phyloP scores from a whole-genome alignment of 2,113 vertebrate species.

The Sturnus vulgaris region DNA sequence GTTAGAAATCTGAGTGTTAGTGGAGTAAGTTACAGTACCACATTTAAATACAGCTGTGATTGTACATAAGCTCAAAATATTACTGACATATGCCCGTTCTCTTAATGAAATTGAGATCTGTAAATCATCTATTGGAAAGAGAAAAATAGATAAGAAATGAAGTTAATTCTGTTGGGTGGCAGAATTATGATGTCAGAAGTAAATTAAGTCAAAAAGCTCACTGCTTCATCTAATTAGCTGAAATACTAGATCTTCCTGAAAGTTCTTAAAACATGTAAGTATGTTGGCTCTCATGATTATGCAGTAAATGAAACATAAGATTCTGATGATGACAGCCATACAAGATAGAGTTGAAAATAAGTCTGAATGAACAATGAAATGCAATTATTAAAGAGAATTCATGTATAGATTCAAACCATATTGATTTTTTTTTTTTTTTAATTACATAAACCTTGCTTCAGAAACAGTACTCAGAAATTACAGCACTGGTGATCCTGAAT shows the following conservation, averaged over 20 bases:
- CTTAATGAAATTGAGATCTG: slow-evolving; percentile 19
- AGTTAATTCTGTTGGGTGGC: slow-evolving; percentile 3
- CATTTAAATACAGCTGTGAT: not conserved
- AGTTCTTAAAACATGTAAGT: slow-evolving; percentile 12
- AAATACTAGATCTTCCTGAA: slow-evolving; percentile 42
- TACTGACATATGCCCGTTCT: not conserved
- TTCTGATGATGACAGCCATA: not conserved
- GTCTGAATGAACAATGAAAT: not conserved
- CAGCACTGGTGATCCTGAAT: not conserved
- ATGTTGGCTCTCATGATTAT: not conserved
- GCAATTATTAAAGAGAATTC: not conserved
- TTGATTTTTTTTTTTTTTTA: not conserved
- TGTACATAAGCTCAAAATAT: not conserved
- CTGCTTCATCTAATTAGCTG: slow-evolving; percentile 32
- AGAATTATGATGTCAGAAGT: slow-evolving; percentile 42
- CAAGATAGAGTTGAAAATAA: not conserved
- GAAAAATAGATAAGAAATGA: slow-evolving; percentile 24
- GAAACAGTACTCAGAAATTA: not conserved
- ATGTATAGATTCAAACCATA: not conserved
- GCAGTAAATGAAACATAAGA: slow-evolving; percentile 14
- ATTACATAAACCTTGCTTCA: not conserved
- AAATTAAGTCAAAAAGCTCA: slow-evolving; percentile 26
- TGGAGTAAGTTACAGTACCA: not conserved
- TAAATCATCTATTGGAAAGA: not conserved
- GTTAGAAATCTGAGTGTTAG: not conserved